Base-by-base conservation (phyloP, 2,113 vertebrate genomes). In the Centropus unirufus region DNA sequence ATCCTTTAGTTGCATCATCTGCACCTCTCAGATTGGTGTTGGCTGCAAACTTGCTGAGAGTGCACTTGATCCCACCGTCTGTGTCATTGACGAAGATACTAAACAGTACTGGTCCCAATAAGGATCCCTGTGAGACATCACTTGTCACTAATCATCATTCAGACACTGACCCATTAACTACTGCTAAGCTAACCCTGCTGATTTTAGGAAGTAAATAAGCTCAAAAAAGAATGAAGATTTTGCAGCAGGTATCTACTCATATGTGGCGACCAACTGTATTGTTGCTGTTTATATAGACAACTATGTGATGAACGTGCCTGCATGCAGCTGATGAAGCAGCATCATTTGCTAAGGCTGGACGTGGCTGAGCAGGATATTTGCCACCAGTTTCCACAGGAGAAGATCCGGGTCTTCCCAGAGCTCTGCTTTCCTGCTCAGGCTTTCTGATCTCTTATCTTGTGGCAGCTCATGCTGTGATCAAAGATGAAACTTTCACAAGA, bases 1-100 rank as follows among this genome's bases (percentile, higher is more conserved):
- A 0, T 5, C 49, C 7, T 44, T 77, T 49, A 61, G 49, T 9
- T 1, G 0, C 29, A 11, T 5, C 30, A 26, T 7, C 8, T 2
- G 4, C 29, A 57, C 4, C 12, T n/a, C 15, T 40, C 14, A 40
- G 3, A 16, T 82, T 62, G 30, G 26, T 32, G 14, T 62, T 9
- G 6, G n/a, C 36, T 78, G 32, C 61, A 52, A n/a, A 62, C 3
- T 39, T 69, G 19, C 40, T 74, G 12, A 73, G 40, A 27, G 12
- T 69, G 22, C 19, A 30, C 18, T 69, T 1, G 1, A 23, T 47
- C 24, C 24, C 22, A 11, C 32, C 61, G 8, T 26, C 61, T 51
- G 4, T 36, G 10, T 36, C 26, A 47, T 1, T 58, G 22, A 42
- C 52, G 26, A 77, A 58, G 63, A 8, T 11, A 22, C 5, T 74